Conservation (phyloP, 2,888 invertebrate species). For the Apamea epomidion region DNA sequence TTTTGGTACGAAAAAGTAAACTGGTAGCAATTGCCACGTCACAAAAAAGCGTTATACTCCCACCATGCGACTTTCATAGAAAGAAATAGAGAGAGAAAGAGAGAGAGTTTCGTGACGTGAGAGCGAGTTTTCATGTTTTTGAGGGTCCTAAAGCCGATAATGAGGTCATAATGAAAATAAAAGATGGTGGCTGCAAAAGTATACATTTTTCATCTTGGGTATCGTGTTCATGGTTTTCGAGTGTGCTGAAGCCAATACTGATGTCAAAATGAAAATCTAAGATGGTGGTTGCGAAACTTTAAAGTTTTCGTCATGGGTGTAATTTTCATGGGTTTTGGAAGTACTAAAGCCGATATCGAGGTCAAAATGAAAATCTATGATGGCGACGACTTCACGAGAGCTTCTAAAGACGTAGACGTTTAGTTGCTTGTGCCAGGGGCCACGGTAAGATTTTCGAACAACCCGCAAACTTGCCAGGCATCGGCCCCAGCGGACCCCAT, state of each 20-base stretch:
- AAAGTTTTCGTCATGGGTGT: too few relatives aligned
- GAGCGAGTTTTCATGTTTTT: neutral
- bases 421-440: too few relatives aligned
- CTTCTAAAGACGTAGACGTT: neutral
- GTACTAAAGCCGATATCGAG: neutral
- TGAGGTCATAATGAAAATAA: too few relatives aligned
- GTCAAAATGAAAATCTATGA: neutral
- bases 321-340: neutral
- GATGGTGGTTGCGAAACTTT: neutral
- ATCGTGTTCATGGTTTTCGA: neutral
- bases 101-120: too few relatives aligned
- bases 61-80: neutral
- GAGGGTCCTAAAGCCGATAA: neutral
- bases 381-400: neutral
- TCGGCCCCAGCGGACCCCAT: too few relatives aligned
- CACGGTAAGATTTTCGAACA: too few relatives aligned
- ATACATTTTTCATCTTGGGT: too few relatives aligned
- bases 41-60: neutral
- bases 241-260: neutral
- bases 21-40: neutral
- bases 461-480: too few relatives aligned
- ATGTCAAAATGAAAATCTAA: neutral
- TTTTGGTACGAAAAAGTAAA: neutral
- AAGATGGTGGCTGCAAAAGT: neutral
- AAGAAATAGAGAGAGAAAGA: neutral